phyloP scores from a whole-genome alignment of 2,797 vertebrate species.

The Chelidonichthys spinosus region DNA sequence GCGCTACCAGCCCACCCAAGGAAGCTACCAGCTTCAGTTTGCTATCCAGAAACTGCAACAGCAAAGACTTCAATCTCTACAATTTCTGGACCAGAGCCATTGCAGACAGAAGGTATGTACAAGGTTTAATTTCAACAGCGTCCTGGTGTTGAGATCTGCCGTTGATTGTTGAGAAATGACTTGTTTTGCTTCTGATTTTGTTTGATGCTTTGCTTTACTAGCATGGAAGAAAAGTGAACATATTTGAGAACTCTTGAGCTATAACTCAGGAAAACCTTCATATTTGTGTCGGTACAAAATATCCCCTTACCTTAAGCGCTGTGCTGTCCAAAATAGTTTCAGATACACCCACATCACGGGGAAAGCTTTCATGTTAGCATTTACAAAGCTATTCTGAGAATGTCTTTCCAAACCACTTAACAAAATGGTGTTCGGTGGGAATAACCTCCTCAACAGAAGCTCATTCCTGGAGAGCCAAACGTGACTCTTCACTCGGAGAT shows the following conservation, averaged over 20 bases:
- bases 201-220: constrained; percentile 47
- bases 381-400: constrained; percentile 65
- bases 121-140: constrained; percentile 10
- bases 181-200: constrained; percentile 32
- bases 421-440: constrained; percentile 62
- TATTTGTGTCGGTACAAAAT: constrained; percentile 66
- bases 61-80: constrained; percentile 87
- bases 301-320: constrained; percentile 59
- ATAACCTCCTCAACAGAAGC: constrained; percentile 64
- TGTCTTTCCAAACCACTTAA: constrained; percentile 60
- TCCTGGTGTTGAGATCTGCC: constrained; percentile 7
- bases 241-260: constrained; percentile 52
- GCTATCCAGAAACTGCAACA: constrained; percentile 92
- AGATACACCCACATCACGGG: constrained; percentile 61
- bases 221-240: constrained; percentile 41
- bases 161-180: not conserved
- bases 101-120: constrained; percentile 85
- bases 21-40: constrained; percentile 90
- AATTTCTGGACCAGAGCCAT: constrained; percentile 88
- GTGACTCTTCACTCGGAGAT: constrained; percentile 61
- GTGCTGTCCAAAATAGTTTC: constrained; percentile 49
- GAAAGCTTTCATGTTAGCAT: constrained; percentile 64
- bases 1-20: constrained; percentile 74
- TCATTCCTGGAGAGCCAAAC: constrained; percentile 74
- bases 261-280: constrained; percentile 58